A percentile compares a stretch with the other conserved stretches of the same genome.
Conservation (phyloP, 64 coral and sea anemone species). For the Porites lutea region DNA sequence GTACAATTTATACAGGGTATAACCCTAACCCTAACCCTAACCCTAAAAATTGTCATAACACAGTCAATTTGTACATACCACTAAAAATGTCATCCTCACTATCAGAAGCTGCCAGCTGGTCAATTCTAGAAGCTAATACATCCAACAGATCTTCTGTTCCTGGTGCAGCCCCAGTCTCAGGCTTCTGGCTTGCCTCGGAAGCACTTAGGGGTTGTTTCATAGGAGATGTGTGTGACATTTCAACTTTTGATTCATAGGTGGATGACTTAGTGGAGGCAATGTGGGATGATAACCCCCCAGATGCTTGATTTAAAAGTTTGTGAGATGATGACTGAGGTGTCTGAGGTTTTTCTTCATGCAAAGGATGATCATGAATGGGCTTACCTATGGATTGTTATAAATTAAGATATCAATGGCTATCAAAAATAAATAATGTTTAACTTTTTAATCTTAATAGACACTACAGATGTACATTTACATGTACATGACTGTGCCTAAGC, state of each 20-base stretch:
- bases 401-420: no score
- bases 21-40: no score
- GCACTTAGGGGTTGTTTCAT: background rate
- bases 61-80: slow-evolving; percentile 15
- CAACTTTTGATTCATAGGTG: background rate
- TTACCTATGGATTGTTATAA: background rate
- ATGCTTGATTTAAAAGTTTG: background rate
- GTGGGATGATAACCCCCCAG: background rate
- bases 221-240: background rate
- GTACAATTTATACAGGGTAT: no score
- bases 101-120: slow-evolving; percentile 74
- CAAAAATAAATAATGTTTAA: no score
- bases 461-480: no score
- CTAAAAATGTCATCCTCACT: slow-evolving; percentile 80
- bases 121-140: slow-evolving; percentile 57
- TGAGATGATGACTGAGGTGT: background rate
- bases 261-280: slow-evolving; percentile 2
- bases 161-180: background rate
- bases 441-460: no score
- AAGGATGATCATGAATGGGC: background rate
- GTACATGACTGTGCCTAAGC: no score
- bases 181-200: background rate
- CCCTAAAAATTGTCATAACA: background rate
- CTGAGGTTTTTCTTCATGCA: background rate
- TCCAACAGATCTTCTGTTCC: slow-evolving; percentile 69